A percentile compares a stretch with the other conserved stretches of the same genome.
Conservation (phyloP, 2,113 vertebrate species). For the Hiodon alosoides region DNA sequence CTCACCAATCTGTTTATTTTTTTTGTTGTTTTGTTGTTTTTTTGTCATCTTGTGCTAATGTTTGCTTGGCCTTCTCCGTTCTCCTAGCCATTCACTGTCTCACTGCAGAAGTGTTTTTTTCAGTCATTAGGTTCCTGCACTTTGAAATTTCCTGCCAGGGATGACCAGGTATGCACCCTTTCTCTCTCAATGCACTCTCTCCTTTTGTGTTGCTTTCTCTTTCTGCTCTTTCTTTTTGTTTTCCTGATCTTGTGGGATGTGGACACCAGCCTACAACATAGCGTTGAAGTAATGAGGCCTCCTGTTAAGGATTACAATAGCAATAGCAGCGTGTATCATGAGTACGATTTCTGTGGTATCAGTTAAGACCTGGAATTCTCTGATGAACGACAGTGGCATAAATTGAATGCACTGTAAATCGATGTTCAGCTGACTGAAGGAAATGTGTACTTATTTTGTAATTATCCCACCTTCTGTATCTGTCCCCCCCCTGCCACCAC, state of each 20-base stretch:
- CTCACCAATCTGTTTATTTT: conserved; percentile 31
- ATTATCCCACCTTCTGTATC: too few species aligned
- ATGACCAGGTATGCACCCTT: conserved; percentile 62
- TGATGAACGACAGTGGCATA: too few species aligned
- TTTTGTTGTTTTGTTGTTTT: conserved; percentile 35
- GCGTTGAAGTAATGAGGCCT: too few species aligned
- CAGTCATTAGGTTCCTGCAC: conserved; percentile 69
- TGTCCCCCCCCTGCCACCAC: too few species aligned
- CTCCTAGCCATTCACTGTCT: conserved; percentile 71
- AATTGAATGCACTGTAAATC: too few species aligned
- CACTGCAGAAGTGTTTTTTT: conserved; percentile 67
- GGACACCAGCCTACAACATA: background rate
- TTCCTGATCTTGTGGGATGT: conserved; percentile 36
- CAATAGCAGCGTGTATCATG: too few species aligned
- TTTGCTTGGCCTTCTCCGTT: conserved; percentile 66
- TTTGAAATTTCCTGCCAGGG: conserved; percentile 65
- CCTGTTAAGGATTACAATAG: too few species aligned
- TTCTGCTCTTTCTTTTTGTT: conserved; percentile 26
- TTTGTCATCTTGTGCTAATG: conserved; percentile 57
- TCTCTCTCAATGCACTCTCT: conserved; percentile 45
- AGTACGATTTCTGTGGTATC: too few species aligned
- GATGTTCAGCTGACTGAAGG: too few species aligned
- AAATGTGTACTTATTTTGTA: too few species aligned
- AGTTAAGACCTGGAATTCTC: too few species aligned
- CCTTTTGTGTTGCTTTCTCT: conserved; percentile 42